phyloP scores from a whole-genome alignment of 1,140 invertebrate genomes.

The Steinernema khuongi region DNA sequence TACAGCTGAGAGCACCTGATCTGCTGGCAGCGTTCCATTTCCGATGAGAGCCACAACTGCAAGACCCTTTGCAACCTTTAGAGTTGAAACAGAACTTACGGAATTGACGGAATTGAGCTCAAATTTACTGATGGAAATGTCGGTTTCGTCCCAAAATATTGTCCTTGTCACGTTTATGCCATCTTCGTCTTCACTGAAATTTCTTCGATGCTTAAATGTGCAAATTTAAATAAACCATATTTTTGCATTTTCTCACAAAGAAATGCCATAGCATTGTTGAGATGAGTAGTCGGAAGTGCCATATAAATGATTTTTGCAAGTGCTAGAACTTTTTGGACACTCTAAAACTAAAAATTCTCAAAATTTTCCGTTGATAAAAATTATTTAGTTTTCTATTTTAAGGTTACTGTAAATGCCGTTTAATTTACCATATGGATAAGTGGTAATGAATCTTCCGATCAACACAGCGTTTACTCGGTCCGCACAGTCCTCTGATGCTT shows the following conservation, averaged over 20 bases:
- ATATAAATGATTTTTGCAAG: too few species aligned
- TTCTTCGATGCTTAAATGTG: too few species aligned
- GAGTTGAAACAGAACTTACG: background rate
- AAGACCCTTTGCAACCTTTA: background rate
- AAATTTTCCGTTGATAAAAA: too few species aligned
- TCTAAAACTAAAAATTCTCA: too few species aligned
- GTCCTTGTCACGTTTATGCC: background rate
- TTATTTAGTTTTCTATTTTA: too few species aligned
- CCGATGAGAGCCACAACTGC: background rate
- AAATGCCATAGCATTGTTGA: too few species aligned
- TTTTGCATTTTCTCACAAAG: too few species aligned
- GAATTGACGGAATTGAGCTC: background rate
- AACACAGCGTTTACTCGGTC: background rate
- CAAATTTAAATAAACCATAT: too few species aligned
- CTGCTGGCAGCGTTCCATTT: background rate
- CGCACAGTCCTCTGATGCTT: background rate
- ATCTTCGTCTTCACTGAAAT: conserved; percentile 4
- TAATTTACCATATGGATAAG: background rate
- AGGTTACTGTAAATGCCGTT: background rate
- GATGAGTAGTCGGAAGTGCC: too few species aligned
- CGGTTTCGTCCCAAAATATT: background rate
- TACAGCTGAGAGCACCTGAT: background rate
- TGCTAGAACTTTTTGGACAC: too few species aligned
- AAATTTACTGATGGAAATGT: conserved; percentile 3
- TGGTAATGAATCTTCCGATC: background rate